Evolutionary conservation across 2,113 vertebrate genomes (phyloP), one percentile per base, ranked within the genome.

Genomic region (Hemiscyllium ocellatum): DNA sequence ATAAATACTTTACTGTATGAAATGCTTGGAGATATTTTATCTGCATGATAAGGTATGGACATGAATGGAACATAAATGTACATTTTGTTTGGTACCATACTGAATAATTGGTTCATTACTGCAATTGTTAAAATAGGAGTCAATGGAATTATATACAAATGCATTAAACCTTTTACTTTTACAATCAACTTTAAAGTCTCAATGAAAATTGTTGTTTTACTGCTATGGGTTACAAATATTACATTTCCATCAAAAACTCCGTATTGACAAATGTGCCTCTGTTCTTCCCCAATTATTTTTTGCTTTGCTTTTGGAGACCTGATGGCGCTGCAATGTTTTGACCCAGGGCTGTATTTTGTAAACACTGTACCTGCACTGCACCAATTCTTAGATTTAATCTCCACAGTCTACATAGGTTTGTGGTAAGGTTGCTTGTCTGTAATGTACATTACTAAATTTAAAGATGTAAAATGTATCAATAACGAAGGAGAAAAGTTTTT

Each of bases 391-490:
- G 26, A 56, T 61, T 72, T 61, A 61, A 90, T 33, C 29, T 52
- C 26, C 50, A 90, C 4, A 26, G 26, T 26, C 47, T 87, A 87
- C 22, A 50, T 7, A 33, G 13, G 52, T 19, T 29, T 90, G 87
- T 90, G 29, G 33, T 61, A 90, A 83, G 87, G 86, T 26, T 89
- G 52, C 50, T 89, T 89, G 26, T 90, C 26, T 90, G 87, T 61
- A 90, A 90, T 90, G 61, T 61, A 90, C 4, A n/a, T 90, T 90
- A 52, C 24, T 61, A 61, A 83, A 17, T 56, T 90, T 90, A 52
- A 29, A 89, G 86, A 89, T 89, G 47, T 29, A 61, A 90, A 56
- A 90, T 90, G 87, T 90, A 90, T 90, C 87, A 90, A 90, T 61
- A 90, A 33, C 61, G 50, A 90, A 90, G 26, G 52, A 90, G 61